Percentiles rank a stretch among this genome's conserved stretches.
Conservation (phyloP, 2,888 invertebrate species). For the Sesia apiformis region DNA sequence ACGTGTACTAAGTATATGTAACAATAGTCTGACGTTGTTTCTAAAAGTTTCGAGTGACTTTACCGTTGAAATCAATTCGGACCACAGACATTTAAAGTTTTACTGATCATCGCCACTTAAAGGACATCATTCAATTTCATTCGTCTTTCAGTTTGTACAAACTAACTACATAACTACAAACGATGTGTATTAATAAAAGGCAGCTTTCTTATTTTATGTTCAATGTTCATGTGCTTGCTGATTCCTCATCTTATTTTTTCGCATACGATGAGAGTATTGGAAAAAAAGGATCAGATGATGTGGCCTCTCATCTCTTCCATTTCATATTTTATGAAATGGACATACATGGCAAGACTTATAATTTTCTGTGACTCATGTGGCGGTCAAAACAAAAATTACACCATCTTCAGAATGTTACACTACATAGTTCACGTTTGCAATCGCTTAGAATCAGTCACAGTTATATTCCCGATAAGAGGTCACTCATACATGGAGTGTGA, state of each 20-base stretch:
- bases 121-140: no score
- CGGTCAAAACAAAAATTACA: slow-evolving; percentile 1
- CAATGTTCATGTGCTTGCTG: slow-evolving; percentile 1
- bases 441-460: slow-evolving; percentile 3
- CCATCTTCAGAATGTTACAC: slow-evolving; percentile 1
- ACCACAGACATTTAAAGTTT: no score
- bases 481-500: no score
- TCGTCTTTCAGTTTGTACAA: no score
- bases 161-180: slow-evolving; percentile 2
- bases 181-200: slow-evolving; percentile 2
- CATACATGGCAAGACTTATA: not conserved
- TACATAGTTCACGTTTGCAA: slow-evolving; percentile 1
- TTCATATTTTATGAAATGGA: slow-evolving; percentile 2
- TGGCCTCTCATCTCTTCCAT: slow-evolving; percentile 2
- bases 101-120: no score
- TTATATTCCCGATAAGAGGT: slow-evolving; percentile 2
- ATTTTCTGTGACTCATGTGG: not conserved
- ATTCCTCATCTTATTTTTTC: slow-evolving; percentile 2
- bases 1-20: no score
- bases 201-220: slow-evolving; percentile 3
- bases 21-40: no score
- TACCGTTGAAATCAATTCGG: no score
- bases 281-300: slow-evolving; percentile 3
- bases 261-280: slow-evolving; percentile 3
- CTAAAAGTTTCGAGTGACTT: no score